phyloP scores from a whole-genome alignment of 2,113 vertebrate species.

The Vombatus ursinus region DNA sequence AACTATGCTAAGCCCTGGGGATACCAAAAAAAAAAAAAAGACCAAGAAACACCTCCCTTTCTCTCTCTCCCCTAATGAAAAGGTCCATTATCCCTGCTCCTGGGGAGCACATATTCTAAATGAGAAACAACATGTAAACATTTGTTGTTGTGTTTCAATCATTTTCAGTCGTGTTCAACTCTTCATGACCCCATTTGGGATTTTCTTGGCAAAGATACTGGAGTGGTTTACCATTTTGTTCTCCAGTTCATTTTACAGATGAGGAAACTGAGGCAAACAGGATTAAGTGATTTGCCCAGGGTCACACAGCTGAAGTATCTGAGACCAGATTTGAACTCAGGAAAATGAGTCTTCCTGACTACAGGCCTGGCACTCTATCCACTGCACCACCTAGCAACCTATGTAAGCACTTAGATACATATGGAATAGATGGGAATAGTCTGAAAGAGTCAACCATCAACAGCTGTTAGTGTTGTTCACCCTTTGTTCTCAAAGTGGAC shows the following conservation, averaged over 20 bases:
- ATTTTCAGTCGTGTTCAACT: not conserved
- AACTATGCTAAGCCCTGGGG: not conserved
- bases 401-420: not conserved
- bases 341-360: not conserved
- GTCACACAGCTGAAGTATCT: not conserved
- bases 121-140: not conserved
- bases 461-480: not conserved
- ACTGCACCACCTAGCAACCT: not conserved
- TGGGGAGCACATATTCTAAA: not conserved
- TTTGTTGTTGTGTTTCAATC: not conserved
- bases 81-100: not conserved
- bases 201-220: not conserved
- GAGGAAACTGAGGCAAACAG: not conserved
- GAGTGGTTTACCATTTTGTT: not conserved
- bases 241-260: not conserved
- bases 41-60: not conserved
- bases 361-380: not conserved
- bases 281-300: not conserved
- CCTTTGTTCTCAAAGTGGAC: no score
- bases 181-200: not conserved
- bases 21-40: not conserved
- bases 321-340: not conserved
- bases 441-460: not conserved
- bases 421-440: not conserved
- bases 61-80: not conserved